phyloP scores from a whole-genome alignment of 35 echinoderm and acorn worm genomes.

The Ophioderma brevispina region DNA sequence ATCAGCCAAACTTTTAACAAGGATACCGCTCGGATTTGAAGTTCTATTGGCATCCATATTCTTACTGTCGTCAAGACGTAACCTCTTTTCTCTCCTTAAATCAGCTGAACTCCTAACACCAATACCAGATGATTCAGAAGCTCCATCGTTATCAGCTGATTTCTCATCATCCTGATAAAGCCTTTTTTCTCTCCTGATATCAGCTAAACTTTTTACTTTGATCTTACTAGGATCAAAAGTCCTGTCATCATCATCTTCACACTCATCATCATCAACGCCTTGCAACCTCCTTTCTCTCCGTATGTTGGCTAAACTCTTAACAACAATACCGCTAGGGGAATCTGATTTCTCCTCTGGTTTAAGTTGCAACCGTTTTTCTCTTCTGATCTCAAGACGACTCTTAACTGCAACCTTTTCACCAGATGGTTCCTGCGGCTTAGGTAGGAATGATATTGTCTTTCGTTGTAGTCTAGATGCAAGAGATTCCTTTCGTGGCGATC shows the following conservation, averaged over 20 bases:
- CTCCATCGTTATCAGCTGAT: background rate
- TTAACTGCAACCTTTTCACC: background rate
- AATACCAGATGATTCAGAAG: background rate
- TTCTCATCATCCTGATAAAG: background rate
- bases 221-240: background rate
- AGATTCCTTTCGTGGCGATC: background rate
- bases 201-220: background rate
- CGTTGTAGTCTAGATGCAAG: background rate
- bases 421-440: background rate
- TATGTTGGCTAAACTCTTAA: background rate
- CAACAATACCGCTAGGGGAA: background rate
- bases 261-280: background rate
- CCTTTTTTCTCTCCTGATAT: background rate
- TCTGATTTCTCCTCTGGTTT: background rate
- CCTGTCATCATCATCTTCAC: background rate
- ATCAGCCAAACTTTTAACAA: background rate
- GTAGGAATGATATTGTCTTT: slow-evolving; percentile 1
- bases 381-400: background rate
- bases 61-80: no score
- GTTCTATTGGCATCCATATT: background rate
- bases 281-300: no score
- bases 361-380: background rate
- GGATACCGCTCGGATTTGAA: background rate
- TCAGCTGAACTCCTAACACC: background rate
- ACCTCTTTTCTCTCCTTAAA: background rate